A percentile compares a stretch with the other conserved stretches of the same genome.
phyloP scores from a whole-genome alignment of 2,888 invertebrate species.

The Eumerus sabulonum region DNA sequence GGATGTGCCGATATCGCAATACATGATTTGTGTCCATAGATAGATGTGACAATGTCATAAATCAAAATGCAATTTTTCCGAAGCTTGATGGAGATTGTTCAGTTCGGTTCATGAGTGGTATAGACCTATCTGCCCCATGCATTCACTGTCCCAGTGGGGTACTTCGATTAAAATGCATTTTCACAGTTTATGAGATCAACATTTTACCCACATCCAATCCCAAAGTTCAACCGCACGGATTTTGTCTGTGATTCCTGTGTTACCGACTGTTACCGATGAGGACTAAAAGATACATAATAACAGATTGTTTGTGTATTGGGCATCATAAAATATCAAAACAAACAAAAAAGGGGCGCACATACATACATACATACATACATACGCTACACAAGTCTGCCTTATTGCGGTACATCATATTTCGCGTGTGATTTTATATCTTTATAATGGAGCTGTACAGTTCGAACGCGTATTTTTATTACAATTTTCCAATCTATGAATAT shows the following conservation, averaged over 20 bases:
- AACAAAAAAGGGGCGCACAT: too few relatives aligned
- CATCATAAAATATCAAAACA: conserved; percentile 58
- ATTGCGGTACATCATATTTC: conserved; percentile 66
- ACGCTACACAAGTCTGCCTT: conserved; percentile 26
- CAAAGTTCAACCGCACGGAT: not conserved
- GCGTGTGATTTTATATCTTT: conserved; percentile 74
- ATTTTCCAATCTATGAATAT: conserved; percentile 74
- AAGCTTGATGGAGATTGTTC: conserved; percentile 55
- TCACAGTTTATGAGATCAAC: conserved; percentile 75
- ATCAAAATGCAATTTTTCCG: conserved; percentile 59
- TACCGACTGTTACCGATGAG: conserved; percentile 14
- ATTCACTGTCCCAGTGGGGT: conserved; percentile 75
- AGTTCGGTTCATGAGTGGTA: conserved; percentile 54
- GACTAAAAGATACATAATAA: conserved; percentile 64
- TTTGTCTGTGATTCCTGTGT: conserved; percentile 9
- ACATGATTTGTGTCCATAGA: conserved; percentile 35
- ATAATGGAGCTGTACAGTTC: conserved; percentile 75
- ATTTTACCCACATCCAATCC: conserved; percentile 62
- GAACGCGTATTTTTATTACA: conserved; percentile 73
- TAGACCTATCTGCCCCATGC: too few relatives aligned
- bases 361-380: too few relatives aligned
- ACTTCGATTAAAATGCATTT: conserved; percentile 79
- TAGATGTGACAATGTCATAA: conserved; percentile 46
- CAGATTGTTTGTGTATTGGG: conserved; percentile 64
- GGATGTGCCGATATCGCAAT: conserved; percentile 6